phyloP scores from a whole-genome alignment of 2,113 vertebrate genomes.

The Laterallus jamaicensis region DNA sequence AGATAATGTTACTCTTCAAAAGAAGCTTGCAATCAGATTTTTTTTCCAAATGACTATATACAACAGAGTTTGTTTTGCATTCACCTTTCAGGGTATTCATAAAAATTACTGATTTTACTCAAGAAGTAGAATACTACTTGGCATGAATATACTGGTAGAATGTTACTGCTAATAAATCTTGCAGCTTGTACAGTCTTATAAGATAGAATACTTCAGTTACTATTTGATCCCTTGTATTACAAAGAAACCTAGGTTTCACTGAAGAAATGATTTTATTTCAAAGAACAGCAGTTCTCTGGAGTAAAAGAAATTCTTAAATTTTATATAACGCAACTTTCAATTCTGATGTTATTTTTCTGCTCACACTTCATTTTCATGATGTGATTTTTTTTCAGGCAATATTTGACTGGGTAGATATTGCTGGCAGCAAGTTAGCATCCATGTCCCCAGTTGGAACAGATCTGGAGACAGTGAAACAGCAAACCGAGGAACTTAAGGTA shows the following conservation, averaged over 20 bases:
- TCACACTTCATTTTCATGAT: not conserved
- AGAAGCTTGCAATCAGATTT: not conserved
- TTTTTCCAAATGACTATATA: not conserved
- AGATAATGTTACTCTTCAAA: not conserved
- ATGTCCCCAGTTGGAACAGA: slow-evolving; percentile 97
- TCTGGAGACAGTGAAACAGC: slow-evolving; percentile 98
- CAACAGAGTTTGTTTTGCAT: not conserved
- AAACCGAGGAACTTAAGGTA: slow-evolving; percentile 98
- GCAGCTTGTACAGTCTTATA: not conserved
- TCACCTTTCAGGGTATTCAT: not conserved
- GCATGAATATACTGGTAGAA: not conserved
- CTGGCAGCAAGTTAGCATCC: slow-evolving; percentile 90
- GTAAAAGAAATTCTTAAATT: not conserved
- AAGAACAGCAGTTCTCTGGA: not conserved
- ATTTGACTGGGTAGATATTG: slow-evolving; percentile 98
- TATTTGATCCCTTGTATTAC: not conserved
- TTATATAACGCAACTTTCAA: not conserved
- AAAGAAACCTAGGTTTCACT: not conserved
- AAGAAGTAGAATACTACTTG: not conserved
- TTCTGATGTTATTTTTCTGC: not conserved
- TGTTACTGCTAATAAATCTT: not conserved
- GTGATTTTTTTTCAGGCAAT: slow-evolving; percentile 85
- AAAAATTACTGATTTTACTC: not conserved
- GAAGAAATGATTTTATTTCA: not conserved
- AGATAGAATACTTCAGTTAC: not conserved